Conservation (phyloP, 2,797 vertebrate genomes). For the Hafferia zeledoni region DNA sequence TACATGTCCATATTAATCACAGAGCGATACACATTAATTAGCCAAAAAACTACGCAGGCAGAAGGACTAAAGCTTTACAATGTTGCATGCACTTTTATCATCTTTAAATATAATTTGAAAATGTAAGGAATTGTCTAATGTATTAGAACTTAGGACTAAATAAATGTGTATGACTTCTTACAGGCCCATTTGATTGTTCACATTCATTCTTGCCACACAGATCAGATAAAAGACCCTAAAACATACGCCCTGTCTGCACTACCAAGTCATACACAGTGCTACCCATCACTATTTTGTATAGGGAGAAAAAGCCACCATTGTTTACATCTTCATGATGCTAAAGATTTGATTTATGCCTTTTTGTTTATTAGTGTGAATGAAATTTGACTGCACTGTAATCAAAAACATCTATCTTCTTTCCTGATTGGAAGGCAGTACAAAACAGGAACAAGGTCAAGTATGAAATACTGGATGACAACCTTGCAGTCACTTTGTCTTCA, state of each 20-base stretch:
- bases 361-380: constrained; percentile 44
- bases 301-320: neutral
- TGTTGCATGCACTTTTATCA: neutral
- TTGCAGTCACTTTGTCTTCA: neutral
- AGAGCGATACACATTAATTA: constrained; percentile 13
- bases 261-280: neutral
- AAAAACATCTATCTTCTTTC: constrained; percentile 36
- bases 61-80: neutral
- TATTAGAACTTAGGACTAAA: neutral
- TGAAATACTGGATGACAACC: neutral
- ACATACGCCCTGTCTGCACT: neutral
- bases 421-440: neutral
- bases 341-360: constrained; percentile 31
- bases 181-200: neutral
- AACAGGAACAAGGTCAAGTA: constrained; percentile 34
- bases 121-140: neutral
- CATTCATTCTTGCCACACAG: neutral
- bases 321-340: neutral
- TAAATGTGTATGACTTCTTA: neutral
- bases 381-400: constrained; percentile 36
- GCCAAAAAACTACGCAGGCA: neutral
- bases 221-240: neutral
- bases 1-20: constrained; percentile 1
- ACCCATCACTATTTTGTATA: neutral
- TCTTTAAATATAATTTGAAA: neutral